Evolutionary conservation across 2,797 vertebrate genomes (phyloP).

Genomic region (Tenualosa ilisha): DNA sequence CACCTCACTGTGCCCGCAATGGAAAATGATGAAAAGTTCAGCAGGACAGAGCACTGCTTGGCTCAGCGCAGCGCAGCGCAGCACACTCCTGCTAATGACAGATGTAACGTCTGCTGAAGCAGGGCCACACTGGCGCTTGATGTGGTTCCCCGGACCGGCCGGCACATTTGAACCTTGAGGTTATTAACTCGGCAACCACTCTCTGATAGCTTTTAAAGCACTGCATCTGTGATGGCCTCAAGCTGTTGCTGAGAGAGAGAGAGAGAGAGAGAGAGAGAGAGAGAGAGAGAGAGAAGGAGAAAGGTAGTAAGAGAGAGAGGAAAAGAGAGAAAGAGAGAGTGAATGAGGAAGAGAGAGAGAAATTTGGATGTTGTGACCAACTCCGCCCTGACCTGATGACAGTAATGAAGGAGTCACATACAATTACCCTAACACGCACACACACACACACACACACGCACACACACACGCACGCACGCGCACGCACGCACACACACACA

Average conservation of each 20-base stretch:
- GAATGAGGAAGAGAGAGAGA: not conserved
- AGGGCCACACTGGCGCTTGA: not conserved
- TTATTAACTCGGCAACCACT: not conserved
- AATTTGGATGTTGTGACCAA: not conserved
- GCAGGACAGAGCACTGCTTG: constrained; percentile 22
- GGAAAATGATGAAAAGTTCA: constrained; percentile 60
- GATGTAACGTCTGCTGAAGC: constrained; percentile 45
- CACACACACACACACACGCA: not conserved
- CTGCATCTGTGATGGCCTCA: not conserved
- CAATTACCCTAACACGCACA: not conserved
- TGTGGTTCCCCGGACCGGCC: not conserved
- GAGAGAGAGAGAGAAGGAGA: no score
- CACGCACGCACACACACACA: not conserved
- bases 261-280: no score
- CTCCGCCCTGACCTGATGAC: not conserved
- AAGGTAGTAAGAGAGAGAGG: no score
- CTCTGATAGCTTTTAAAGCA: not conserved
- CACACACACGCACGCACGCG: not conserved
- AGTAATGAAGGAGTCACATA: not conserved
- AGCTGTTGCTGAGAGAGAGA: not conserved
- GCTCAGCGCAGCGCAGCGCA: not conserved
- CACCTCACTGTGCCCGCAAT: constrained; percentile 45
- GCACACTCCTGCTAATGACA: constrained; percentile 28
- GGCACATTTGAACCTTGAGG: not conserved
- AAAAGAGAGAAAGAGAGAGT: no score